These are phyloP conservation scores for Pyrocephalus nanus DNA, from an alignment of 2,797 vertebrate genomes.

Conservation along the genomic window DNA sequence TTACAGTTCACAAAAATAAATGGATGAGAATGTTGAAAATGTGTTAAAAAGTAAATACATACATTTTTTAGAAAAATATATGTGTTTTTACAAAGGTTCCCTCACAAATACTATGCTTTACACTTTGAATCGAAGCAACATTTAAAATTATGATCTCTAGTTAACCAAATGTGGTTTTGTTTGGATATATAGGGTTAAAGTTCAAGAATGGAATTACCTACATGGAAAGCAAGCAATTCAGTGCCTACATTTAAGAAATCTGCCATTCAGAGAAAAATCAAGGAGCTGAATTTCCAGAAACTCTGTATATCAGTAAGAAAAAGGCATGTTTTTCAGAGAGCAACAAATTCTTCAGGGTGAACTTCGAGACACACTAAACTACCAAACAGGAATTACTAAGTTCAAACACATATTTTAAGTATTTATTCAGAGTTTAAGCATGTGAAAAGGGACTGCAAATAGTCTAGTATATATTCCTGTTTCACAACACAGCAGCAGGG, in stretches of 20 bases:
- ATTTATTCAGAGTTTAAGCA: neutral
- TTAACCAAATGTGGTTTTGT: neutral
- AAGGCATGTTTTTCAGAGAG: neutral
- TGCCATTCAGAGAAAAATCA: neutral
- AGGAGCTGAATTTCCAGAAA: neutral
- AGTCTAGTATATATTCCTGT: neutral
- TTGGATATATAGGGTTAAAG: neutral
- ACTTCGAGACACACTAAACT: neutral
- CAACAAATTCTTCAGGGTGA: neutral
- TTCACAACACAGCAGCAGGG: neutral
- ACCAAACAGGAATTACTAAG: fast-evolving
- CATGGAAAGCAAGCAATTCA: neutral
- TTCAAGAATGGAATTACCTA: neutral
- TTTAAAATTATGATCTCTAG: neutral
- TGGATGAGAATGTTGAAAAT: neutral
- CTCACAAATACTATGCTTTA: neutral
- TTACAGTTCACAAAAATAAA: neutral
- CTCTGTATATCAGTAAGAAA: neutral
- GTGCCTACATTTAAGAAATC: neutral
- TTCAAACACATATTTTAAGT: neutral
- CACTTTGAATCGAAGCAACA: neutral
- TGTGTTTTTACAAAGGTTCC: neutral
- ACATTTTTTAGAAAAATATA: neutral
- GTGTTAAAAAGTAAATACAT: neutral
- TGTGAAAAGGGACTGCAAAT: neutral